Conservation (phyloP, 2,113 vertebrate genomes). For the Nanorana parkeri region DNA sequence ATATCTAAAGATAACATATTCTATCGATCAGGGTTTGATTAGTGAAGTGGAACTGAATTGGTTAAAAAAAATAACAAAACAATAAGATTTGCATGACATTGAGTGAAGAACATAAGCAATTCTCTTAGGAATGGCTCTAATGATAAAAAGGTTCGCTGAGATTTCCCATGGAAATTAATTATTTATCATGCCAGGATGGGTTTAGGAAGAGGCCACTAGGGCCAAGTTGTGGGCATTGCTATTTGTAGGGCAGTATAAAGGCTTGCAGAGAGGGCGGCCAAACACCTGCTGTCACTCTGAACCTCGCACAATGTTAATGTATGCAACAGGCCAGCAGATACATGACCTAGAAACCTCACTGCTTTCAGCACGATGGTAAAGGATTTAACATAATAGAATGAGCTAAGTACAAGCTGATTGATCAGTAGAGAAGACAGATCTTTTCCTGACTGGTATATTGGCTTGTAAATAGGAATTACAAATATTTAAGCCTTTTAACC, state of each 20-base stretch:
- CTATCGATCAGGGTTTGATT: background rate
- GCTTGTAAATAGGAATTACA: background rate
- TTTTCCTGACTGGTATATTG: background rate
- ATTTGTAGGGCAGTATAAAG: constrained; percentile 18
- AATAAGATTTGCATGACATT: constrained; percentile 14
- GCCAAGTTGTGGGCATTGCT: constrained; percentile 11
- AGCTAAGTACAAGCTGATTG: background rate
- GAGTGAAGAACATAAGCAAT: background rate
- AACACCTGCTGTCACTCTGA: constrained; percentile 31
- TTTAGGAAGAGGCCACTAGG: background rate
- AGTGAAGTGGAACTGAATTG: background rate
- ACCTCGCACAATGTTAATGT: constrained; percentile 19
- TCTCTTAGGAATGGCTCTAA: background rate
- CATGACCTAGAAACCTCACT: constrained; percentile 4
- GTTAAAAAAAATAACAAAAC: background rate
- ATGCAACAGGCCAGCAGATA: constrained; percentile 14
- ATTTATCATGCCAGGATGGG: background rate
- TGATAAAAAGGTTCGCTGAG: background rate
- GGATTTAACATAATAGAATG: too few relatives aligned
- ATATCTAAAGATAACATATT: background rate
- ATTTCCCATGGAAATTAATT: constrained; percentile 21
- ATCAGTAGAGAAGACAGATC: background rate
- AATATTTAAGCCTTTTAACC: too few relatives aligned
- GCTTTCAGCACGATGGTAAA: background rate
- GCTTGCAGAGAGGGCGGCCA: background rate